These are phyloP conservation scores for Archips crataeganus DNA, from an alignment of 2,888 invertebrate species.

Conservation along the genomic window DNA sequence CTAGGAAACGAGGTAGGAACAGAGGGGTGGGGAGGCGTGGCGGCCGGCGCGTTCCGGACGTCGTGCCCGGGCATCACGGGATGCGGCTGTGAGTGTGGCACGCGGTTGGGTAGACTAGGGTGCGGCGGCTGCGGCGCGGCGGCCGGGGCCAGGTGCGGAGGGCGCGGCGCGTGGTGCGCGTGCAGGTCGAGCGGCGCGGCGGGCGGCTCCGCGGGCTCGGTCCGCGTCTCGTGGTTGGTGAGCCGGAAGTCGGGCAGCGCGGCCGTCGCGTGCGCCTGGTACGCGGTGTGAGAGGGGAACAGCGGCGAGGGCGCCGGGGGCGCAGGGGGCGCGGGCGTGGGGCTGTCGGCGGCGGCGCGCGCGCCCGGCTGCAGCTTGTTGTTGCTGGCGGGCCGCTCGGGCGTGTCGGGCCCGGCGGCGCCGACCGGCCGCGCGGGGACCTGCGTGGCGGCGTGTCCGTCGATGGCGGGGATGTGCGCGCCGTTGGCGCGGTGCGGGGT, in stretches of 20 bases:
- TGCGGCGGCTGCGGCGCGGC: conserved; percentile 55
- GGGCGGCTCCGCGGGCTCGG: conserved; percentile 65
- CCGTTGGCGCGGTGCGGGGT: conserved; percentile 73
- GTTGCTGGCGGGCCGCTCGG: conserved; percentile 78
- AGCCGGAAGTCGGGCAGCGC: conserved; percentile 81
- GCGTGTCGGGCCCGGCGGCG: conserved; percentile 76
- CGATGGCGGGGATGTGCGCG: conserved; percentile 78
- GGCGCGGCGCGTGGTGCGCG: conserved; percentile 60
- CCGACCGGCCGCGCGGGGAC: conserved; percentile 77
- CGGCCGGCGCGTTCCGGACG: conserved; percentile 61
- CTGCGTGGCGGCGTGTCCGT: conserved; percentile 78
- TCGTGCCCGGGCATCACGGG: conserved; percentile 72
- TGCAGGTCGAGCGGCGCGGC: conserved; percentile 75
- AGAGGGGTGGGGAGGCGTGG: conserved; percentile 62
- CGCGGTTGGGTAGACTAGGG: conserved; percentile 68
- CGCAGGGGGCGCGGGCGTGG: conserved; percentile 78
- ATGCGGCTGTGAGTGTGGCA: conserved; percentile 66
- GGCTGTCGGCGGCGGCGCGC: conserved; percentile 79
- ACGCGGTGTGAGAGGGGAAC: conserved; percentile 78
- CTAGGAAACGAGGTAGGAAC: conserved; percentile 76
- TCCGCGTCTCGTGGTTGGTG: conserved; percentile 86
- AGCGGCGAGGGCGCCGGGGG: conserved; percentile 77
- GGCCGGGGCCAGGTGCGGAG: conserved; percentile 53
- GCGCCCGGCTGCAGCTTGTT: conserved; percentile 79
- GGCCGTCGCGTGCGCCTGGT: conserved; percentile 80